phyloP scores from a whole-genome alignment of 2,797 vertebrate species.

The Sebastolobus alascanus region DNA sequence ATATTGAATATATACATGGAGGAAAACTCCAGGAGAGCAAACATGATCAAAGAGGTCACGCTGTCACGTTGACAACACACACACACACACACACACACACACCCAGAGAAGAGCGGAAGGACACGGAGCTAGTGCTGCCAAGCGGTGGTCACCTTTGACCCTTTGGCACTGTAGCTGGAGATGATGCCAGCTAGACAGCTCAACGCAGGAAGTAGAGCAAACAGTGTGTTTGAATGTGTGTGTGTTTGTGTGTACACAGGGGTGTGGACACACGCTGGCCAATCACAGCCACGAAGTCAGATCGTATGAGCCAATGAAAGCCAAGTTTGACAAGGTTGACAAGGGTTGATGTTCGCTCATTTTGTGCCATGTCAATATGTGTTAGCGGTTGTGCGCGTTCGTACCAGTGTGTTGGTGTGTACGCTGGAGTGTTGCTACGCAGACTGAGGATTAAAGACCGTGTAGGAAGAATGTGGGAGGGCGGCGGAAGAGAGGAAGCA shows the following conservation, averaged over 20 bases:
- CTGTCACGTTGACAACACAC: slow-evolving; percentile 68
- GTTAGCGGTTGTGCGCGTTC: slow-evolving; percentile 15
- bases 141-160: slow-evolving; percentile 76
- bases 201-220: slow-evolving; percentile 74
- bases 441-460: slow-evolving; percentile 52
- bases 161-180: slow-evolving; percentile 69
- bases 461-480: slow-evolving; percentile 29
- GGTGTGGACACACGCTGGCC: slow-evolving; percentile 65
- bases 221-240: slow-evolving; percentile 58
- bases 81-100: slow-evolving; percentile 43
- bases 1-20: slow-evolving; percentile 62
- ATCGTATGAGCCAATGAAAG: slow-evolving; percentile 64
- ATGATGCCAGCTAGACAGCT: slow-evolving; percentile 78
- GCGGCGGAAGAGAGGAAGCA: slow-evolving; percentile 13
- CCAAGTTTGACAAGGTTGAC: slow-evolving; percentile 51
- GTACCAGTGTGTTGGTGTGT: slow-evolving; percentile 15
- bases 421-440: slow-evolving; percentile 37
- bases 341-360: slow-evolving; percentile 56
- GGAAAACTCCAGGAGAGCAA: slow-evolving; percentile 56
- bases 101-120: slow-evolving; percentile 62
- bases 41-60: slow-evolving; percentile 75
- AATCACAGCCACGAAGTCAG: slow-evolving; percentile 60
- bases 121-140: slow-evolving; percentile 70
- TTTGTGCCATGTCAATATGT: slow-evolving; percentile 56
- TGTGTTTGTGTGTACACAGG: slow-evolving; percentile 50